Base-by-base conservation (phyloP, 2,113 vertebrate genomes). In the Hyla sarda region DNA sequence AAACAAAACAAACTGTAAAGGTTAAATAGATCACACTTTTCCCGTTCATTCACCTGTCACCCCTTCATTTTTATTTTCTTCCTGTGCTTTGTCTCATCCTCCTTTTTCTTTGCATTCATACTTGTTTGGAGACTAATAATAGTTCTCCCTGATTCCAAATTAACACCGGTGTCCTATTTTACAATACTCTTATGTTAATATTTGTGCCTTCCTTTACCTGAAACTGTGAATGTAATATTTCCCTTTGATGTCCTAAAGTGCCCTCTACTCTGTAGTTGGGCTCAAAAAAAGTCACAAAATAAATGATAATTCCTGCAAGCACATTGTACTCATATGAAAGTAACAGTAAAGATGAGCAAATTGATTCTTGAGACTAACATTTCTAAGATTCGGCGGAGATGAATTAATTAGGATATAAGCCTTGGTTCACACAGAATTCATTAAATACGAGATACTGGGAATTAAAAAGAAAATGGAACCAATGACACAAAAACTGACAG, bases 291-390 rank as follows among this genome's bases (percentile, higher is more conserved):
- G 30, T 67, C 0, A 7, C 28, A 30, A 67, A 32, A 21, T 8
- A 69, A 48, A 17, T 16, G 30, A 69, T 69, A 30, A 34, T 69
- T 69, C 65, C 65, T 69, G 65, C 65, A 2, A 69, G 65, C 65
- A 34, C 65, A 69, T 69, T 69, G 65, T 34, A 34, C 65, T 69
- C 30, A 37, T 9, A 69, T 69, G 21, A 69, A 69, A 34, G 65
- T 69, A 67, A 67, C 62, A 16, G 62, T 67, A 69, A 69, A 34
- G 65, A 69, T 34, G 65, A 69, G 65, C 30, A 34, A 34, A 69
- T 69, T 69, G 65, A 69, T 69, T 34, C 65, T 69, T 19, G 14
- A 69, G 65, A 32, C 62, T 67, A 67, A 67, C 62, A 32, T 32
- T 67, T 67, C 62, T 67, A 11, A 67, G 28, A 67, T 67, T 32